These are phyloP conservation scores for Coregonus ussuriensis DNA, from an alignment of 2,797 vertebrate species.

Conservation along the genomic window DNA sequence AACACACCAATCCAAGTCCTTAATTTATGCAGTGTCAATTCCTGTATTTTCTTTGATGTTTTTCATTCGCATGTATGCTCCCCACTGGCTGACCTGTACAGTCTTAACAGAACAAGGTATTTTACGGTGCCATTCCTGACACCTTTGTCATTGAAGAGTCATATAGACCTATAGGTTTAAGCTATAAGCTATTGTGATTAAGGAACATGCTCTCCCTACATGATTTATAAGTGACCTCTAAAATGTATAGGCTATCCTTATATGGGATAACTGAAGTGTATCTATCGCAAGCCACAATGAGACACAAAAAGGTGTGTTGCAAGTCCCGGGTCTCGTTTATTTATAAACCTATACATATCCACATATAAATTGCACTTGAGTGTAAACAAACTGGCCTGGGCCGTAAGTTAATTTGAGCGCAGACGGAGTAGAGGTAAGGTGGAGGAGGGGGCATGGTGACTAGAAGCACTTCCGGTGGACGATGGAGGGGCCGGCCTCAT, in stretches of 20 bases:
- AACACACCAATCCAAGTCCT: no score
- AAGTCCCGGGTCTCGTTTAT: slow-evolving; percentile 81
- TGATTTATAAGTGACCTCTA: no score
- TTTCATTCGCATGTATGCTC: no score
- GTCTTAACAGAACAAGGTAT: no score
- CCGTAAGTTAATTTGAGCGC: slow-evolving; percentile 44
- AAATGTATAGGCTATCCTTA: no score
- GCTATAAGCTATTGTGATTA: no score
- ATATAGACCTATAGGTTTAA: no score
- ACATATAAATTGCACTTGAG: slow-evolving; percentile 83
- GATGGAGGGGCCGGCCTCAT: slow-evolving; percentile 87
- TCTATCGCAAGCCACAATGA: neutral
- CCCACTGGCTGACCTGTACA: no score
- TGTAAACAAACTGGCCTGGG: slow-evolving; percentile 83
- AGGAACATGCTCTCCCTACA: no score
- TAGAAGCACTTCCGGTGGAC: slow-evolving; percentile 90
- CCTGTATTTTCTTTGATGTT: no score
- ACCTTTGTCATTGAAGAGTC: neutral
- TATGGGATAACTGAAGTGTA: neutral
- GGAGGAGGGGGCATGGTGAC: slow-evolving; percentile 8
- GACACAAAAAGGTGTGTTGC: slow-evolving; percentile 40
- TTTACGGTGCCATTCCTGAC: neutral
- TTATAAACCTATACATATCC: slow-evolving; percentile 88
- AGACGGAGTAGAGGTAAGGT: slow-evolving; percentile 6
- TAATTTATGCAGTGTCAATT: no score